Evolutionary conservation across 2,797 vertebrate genomes (phyloP), one percentile per base, ranked within the genome.

Genomic region (Acanthopagrus latus): DNA sequence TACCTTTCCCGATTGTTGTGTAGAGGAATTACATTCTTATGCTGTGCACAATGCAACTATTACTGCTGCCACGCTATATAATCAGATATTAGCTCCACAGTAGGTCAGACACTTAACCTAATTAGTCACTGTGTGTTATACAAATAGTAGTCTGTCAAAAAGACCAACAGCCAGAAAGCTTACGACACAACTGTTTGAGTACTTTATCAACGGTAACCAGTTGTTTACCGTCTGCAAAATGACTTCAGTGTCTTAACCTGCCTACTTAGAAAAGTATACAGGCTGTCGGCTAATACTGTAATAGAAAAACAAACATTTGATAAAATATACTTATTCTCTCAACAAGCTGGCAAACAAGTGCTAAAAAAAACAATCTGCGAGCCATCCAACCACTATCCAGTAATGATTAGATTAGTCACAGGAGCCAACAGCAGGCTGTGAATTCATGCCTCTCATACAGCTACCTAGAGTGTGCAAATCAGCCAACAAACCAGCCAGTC

Each of bases 401-500:
- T 63, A 56, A 68, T 81, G 54, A 78, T 70, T 21, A 43, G 54
- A 83, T 83, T 73, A 74, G 54, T 78, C 29, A 75, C 52, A 76
- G 71, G 72, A 50, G 27, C 21, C 5, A 52, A 70, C 27, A 67
- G 27, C 51, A 64, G 43, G n/a, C 20, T 60, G 55, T n/a, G 44
- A 76, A 71, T 16, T 16, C 46, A 74, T 20, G 54, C 6, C 50
- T 52, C 65, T 62, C 57, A 41, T 63, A 71, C 57, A 76, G 47
- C 21, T 50, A 46, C 21, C 23, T 58, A 46, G 21, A 50, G 54
- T 71, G 68, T 59, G 48, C 48, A 81, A 84, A 73, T 81, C 60
- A 81, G 71, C 14, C 72, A 76, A 43, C 58, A 74, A 82, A 86
- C 33, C 78, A 64, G 64, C 52, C 74, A 64, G 72, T 80, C 79